Base-by-base conservation (phyloP, 2,797 vertebrate species). In the Notamacropus eugenii region DNA sequence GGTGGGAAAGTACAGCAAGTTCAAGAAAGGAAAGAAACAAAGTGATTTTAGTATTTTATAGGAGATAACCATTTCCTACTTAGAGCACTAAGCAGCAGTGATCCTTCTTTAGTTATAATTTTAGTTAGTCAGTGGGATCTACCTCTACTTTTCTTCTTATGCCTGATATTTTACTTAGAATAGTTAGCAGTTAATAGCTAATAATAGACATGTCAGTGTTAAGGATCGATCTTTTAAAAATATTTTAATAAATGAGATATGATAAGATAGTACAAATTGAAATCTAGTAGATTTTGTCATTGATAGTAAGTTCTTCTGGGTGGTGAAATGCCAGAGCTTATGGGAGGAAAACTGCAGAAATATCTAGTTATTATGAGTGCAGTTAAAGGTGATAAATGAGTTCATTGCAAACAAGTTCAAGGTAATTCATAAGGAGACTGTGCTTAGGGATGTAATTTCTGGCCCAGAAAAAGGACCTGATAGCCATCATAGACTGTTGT, bases 221-320 rank as follows among this genome's bases (percentile, higher is more conserved):
- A n/a, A n/a, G 14, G 13, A 34, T 31, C 31, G 29, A 62, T 62
- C 58, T 62, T 59, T 67, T 19, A 16, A 16, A 67, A 67, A n/a
- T 1, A 74, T 91, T 91, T 91, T 54, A 31, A 6, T 91, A 95
- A 92, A 31, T 93, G 91, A 94, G 93, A 82, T 93, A 5, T 74
- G 55, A 95, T 29, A 74, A 95, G 55, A 28, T 19, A 92, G 54
- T 92, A 92, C 91, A 34, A 16, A 90, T 55, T 55, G 90, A 92
- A 95, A 87, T 94, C 50, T 56, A 59, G n/a, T 74, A 87, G 19
- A 92, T 93, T 95, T 97, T 19, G 46, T 92, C 22, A 95, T 67
- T 62, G 67, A 93, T 24, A 16, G 91, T 91, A 55, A 55, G 50
- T 95, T 34, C 1, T 96, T 94, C 50, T 91, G 58, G 52, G 62